Percentiles rank a stretch among this genome's conserved stretches.
Evolutionary conservation across 92 coral and sea anemone genomes (phyloP).

Genomic region (Plumapathes pennacea): DNA sequence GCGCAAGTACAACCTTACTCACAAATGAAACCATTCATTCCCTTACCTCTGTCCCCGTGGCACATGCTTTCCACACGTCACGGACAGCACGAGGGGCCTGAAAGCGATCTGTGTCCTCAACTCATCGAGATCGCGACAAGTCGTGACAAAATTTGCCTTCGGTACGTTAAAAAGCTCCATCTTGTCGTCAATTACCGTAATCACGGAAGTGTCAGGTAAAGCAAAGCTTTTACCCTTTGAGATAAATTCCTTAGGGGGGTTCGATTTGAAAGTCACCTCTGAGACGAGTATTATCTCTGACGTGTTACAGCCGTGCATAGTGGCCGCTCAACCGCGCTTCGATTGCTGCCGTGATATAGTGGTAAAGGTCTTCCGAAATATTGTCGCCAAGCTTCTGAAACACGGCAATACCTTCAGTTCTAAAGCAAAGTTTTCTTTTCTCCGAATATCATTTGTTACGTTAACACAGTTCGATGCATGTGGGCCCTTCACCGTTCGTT

Average conservation of each 20-base stretch:
- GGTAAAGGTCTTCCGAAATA: too few relatives aligned
- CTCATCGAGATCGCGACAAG: slow-evolving; percentile 43
- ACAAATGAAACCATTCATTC: too few relatives aligned
- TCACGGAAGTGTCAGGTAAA: slow-evolving; percentile 38
- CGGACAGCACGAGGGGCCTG: slow-evolving; percentile 58
- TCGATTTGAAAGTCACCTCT: slow-evolving; percentile 51
- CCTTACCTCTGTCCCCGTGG: slow-evolving; percentile 87
- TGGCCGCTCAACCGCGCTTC: too few relatives aligned
- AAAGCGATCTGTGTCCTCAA: slow-evolving; percentile 57
- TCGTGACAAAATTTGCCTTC: slow-evolving; percentile 30
- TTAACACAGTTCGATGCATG: too few relatives aligned
- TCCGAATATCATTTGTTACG: too few relatives aligned
- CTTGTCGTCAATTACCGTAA: slow-evolving; percentile 63
- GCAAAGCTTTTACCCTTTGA: neutral
- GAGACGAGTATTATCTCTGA: slow-evolving; percentile 52
- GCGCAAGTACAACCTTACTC: too few relatives aligned
- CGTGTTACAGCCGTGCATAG: too few relatives aligned
- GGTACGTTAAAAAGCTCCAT: slow-evolving; percentile 53
- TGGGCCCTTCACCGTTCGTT: too few relatives aligned
- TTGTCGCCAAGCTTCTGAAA: too few relatives aligned
- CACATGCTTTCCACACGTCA: slow-evolving; percentile 83
- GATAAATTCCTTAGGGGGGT: slow-evolving; percentile 54
- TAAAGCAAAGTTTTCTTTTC: too few relatives aligned
- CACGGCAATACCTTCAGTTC: too few relatives aligned
- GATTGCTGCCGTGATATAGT: too few relatives aligned